Evolutionary conservation across 1,140 invertebrate species (phyloP).

Genomic region (Ostrea denselamellosa): DNA sequence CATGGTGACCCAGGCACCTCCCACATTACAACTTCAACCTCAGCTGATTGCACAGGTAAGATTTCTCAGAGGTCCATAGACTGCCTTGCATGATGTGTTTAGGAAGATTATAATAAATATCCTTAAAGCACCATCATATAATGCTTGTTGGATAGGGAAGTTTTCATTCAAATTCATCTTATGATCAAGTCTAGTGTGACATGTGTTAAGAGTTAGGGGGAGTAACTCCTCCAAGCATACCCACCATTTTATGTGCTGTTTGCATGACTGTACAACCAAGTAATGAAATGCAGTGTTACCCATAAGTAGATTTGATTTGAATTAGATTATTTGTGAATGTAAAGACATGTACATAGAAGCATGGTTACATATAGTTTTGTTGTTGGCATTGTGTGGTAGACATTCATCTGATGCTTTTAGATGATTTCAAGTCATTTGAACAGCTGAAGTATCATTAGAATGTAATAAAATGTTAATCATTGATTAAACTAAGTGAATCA

Average conservation of each 20-base stretch:
- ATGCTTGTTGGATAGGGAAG: not conserved
- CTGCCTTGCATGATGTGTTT: not conserved
- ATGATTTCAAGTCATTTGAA: not conserved
- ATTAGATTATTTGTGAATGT: not conserved
- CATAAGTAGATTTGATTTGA: not conserved
- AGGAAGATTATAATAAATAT: not conserved
- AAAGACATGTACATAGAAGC: not conserved
- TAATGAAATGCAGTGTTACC: not conserved
- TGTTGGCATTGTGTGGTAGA: not conserved
- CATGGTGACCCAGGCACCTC: constrained; percentile 84
- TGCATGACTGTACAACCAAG: constrained; percentile 27
- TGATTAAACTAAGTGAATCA: not conserved
- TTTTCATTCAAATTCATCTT: not conserved
- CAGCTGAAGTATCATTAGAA: not conserved
- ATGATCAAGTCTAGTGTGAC: too few relatives aligned
- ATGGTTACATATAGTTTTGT: not conserved
- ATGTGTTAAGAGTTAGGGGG: not conserved
- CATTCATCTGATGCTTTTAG: not conserved
- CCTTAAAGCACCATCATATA: not conserved
- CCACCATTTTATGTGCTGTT: constrained; percentile 27
- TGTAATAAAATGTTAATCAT: not conserved
- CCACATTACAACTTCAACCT: constrained; percentile 82
- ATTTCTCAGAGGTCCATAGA: not conserved
- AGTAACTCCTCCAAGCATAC: not conserved
- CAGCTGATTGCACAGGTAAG: constrained; percentile 79